These are phyloP conservation scores for Mechanitis mazaeus DNA, from an alignment of 2,888 invertebrate genomes.

Conservation along the genomic window DNA sequence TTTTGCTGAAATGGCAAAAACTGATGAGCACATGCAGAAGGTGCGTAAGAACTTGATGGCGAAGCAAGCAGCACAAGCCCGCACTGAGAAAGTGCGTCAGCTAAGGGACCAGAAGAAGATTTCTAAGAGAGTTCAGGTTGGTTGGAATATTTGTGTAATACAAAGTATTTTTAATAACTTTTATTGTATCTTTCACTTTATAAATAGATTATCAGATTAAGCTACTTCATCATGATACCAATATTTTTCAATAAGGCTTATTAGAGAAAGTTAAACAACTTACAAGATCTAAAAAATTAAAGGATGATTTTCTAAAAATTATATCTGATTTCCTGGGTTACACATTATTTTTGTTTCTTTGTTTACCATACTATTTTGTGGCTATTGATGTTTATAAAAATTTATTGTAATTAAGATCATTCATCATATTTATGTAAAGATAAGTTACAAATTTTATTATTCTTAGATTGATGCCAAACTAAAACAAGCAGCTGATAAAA, in stretches of 20 bases:
- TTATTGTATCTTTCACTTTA: no score
- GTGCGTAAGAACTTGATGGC: slow-evolving; percentile 88
- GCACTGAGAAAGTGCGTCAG: slow-evolving; percentile 93
- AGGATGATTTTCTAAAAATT: no score
- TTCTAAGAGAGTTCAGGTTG: slow-evolving; percentile 87
- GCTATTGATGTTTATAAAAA: no score
- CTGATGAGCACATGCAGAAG: slow-evolving; percentile 98
- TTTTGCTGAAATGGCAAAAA: slow-evolving; percentile 99
- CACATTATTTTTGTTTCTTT: not conserved
- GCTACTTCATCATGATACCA: no score
- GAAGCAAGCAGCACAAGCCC: slow-evolving; percentile 89
- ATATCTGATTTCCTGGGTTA: no score
- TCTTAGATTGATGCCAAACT: slow-evolving; percentile 86
- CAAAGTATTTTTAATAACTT: no score
- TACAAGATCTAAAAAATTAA: no score
- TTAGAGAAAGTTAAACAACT: no score
- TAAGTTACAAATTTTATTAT: no score
- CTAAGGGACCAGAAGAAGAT: slow-evolving; percentile 94
- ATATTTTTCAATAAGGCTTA: no score
- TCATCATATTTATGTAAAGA: not conserved
- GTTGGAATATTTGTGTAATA: not conserved
- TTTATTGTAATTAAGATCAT: not conserved
- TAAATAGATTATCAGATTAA: no score
- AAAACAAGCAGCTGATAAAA: slow-evolving; percentile 92
- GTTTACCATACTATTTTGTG: no score